Conservation (phyloP, 30 jellyfish, hydroid and myxozoan species). For the Cassiopea xamachana region DNA sequence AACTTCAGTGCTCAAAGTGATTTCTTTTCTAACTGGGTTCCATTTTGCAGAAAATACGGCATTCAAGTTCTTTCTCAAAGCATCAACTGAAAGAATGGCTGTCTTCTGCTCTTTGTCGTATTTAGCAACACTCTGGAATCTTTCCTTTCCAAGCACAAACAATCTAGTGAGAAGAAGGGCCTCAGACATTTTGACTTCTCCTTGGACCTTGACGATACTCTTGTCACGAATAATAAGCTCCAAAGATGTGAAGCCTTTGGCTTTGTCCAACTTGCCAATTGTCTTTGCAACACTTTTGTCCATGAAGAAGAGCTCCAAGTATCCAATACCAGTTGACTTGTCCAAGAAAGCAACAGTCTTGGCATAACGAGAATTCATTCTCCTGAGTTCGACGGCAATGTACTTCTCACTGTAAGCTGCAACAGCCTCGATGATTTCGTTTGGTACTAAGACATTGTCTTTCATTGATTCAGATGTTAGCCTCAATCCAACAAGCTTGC, state of each 20-base stretch:
- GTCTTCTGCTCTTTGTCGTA: constrained; percentile 71
- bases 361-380: constrained; percentile 36
- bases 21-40: constrained; percentile 65
- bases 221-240: constrained; percentile 36
- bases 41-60: constrained; percentile 79
- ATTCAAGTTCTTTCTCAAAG: constrained; percentile 73
- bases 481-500: constrained; percentile 41
- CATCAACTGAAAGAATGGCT: constrained; percentile 64
- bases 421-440: constrained; percentile 60
- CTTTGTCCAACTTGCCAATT: constrained; percentile 42
- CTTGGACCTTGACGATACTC: constrained; percentile 60
- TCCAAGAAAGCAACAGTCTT: constrained; percentile 47
- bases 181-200: constrained; percentile 48
- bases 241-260: constrained; percentile 36
- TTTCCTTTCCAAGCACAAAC: constrained; percentile 65
- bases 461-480: constrained; percentile 35
- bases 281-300: constrained; percentile 62
- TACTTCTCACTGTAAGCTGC: constrained; percentile 34
- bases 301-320: constrained; percentile 41
- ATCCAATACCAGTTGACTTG: constrained; percentile 45
- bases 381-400: constrained; percentile 52
- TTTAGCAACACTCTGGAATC: constrained; percentile 76
- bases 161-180: constrained; percentile 25
- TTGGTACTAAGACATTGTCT: constrained; percentile 37
- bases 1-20: constrained; percentile 77